Percentiles rank a stretch among this genome's conserved stretches.
These are phyloP conservation scores for Trichopria drosophilae DNA, from an alignment of 2,888 invertebrate genomes.

Conservation along the genomic window DNA sequence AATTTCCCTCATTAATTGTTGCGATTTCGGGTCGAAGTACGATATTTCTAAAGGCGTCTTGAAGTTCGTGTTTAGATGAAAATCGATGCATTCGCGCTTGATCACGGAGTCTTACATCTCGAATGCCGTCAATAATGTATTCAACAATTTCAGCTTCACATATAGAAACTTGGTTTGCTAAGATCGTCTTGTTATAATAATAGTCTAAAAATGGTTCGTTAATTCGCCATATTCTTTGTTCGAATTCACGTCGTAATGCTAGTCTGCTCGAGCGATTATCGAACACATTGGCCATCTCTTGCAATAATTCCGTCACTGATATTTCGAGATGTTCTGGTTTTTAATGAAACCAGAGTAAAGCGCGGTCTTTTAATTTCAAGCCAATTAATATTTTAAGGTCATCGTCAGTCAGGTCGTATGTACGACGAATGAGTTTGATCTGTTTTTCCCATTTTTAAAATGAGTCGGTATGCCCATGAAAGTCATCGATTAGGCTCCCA, in stretches of 20 bases:
- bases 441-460: conserved; percentile 31
- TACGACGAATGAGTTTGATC: conserved; percentile 21
- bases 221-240: conserved; percentile 28
- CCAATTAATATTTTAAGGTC: conserved; percentile 28
- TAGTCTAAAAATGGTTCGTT: conserved; percentile 33
- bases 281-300: conserved; percentile 27
- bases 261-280: conserved; percentile 29
- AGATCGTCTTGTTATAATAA: conserved; percentile 32
- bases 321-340: conserved; percentile 27
- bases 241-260: conserved; percentile 32
- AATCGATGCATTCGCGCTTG: conserved; percentile 35
- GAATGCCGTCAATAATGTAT: conserved; percentile 36
- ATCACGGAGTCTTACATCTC: conserved; percentile 26
- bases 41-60: conserved; percentile 32
- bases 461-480: conserved; percentile 21
- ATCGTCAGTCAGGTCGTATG: conserved; percentile 26
- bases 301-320: conserved; percentile 16
- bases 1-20: not conserved
- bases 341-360: conserved; percentile 34
- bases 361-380: conserved; percentile 24
- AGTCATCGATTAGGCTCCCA: conserved; percentile 26
- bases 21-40: conserved; percentile 11
- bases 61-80: conserved; percentile 11
- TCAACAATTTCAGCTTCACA: conserved; percentile 32
- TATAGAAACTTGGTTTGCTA: conserved; percentile 32